Conservation (phyloP, 2,797 vertebrate species). For the Spinibarbus caldwelli region DNA sequence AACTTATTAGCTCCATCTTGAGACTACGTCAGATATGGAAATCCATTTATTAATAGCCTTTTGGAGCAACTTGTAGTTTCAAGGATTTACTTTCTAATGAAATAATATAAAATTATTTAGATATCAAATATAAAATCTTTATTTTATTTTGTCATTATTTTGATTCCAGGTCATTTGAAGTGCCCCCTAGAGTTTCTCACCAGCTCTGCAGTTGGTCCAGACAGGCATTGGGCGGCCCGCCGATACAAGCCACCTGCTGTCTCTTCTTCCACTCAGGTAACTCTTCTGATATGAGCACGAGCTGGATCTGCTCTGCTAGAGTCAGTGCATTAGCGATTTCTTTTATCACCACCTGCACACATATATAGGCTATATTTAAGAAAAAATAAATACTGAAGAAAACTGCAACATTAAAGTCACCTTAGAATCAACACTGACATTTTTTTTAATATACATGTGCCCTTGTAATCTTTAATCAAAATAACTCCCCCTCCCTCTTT, state of each 20-base stretch:
- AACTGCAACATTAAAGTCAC: not conserved
- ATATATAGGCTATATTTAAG: not conserved
- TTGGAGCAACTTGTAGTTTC: not conserved
- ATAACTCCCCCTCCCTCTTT: not conserved
- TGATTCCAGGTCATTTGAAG: not conserved
- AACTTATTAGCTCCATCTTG: too few species aligned
- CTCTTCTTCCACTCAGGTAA: constrained; percentile 86
- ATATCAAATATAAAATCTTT: not conserved
- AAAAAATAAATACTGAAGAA: not conserved
- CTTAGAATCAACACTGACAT: too few species aligned
- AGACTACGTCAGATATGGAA: not conserved
- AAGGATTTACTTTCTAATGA: not conserved
- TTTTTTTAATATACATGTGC: too few species aligned
- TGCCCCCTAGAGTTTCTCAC: constrained; percentile 68
- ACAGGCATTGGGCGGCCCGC: constrained; percentile 85
- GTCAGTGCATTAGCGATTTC: constrained; percentile 34
- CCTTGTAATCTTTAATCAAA: not conserved
- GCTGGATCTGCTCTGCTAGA: constrained; percentile 74
- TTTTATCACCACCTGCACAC: constrained; percentile 46
- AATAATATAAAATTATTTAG: not conserved
- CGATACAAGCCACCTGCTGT: constrained; percentile 87
- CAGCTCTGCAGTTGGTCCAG: constrained; percentile 87
- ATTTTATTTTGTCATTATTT: too few species aligned
- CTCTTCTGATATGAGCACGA: constrained; percentile 79
- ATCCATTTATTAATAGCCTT: not conserved